phyloP scores from a whole-genome alignment of 2,113 vertebrate species.

The Myotis davidii region DNA sequence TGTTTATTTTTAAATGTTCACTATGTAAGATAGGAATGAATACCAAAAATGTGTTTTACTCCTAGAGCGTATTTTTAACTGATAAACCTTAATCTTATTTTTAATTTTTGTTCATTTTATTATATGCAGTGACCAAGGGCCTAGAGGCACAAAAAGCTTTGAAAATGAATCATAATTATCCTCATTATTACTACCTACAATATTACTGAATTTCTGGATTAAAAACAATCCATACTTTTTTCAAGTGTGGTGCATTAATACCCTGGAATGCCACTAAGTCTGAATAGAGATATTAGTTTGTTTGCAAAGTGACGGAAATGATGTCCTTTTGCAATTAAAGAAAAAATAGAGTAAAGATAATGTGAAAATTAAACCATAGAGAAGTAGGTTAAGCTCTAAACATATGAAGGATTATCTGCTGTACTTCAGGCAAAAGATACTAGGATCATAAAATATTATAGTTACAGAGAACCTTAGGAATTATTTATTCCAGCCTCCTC shows the following conservation, averaged over 20 bases:
- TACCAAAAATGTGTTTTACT: constrained; percentile 52
- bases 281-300: constrained; percentile 62
- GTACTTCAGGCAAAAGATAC: constrained; percentile 22
- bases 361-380: constrained; percentile 56
- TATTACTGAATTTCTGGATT: constrained; percentile 60
- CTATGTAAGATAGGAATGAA: constrained; percentile 7
- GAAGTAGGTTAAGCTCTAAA: constrained; percentile 59
- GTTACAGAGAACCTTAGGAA: constrained; percentile 21
- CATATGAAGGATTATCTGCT: constrained; percentile 24
- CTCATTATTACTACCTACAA: constrained; percentile 47
- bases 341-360: neutral
- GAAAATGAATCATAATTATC: constrained; percentile 63
- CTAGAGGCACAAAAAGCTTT: constrained; percentile 49
- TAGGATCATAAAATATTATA: constrained; percentile 49
- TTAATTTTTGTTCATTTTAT: constrained; percentile 53
- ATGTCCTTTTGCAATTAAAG: constrained; percentile 55
- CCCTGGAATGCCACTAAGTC: constrained; percentile 43
- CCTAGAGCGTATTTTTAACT: constrained; percentile 43
- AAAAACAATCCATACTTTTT: constrained; percentile 47
- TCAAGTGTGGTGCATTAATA: constrained; percentile 60
- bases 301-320: constrained; percentile 68
- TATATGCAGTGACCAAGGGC: constrained; percentile 4
- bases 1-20: constrained; percentile 47
- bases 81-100: constrained; percentile 62
- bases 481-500: constrained; percentile 46